Evolutionary conservation across 2,888 invertebrate genomes (phyloP).

Genomic region (Cantharis nigra): DNA sequence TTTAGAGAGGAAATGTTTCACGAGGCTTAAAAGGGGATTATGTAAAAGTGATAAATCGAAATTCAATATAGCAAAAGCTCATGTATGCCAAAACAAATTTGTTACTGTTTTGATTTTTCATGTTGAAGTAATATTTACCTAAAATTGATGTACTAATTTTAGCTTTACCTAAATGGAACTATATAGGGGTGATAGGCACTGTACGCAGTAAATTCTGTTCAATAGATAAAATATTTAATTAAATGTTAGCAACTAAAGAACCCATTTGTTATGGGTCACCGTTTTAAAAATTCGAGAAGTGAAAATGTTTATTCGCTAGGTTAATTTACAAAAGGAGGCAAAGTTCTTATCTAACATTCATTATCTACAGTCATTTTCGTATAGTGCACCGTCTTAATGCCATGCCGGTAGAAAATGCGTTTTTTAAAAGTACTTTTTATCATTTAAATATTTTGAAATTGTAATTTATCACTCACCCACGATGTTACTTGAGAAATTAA

Average conservation of each 20-base stretch:
- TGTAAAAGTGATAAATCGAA: not conserved
- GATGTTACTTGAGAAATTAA: not conserved
- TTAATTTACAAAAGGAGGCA: not conserved
- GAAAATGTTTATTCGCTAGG: not conserved
- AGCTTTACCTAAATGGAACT: not conserved
- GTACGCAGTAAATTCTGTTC: not conserved
- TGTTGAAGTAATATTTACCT: not conserved
- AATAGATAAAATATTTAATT: not conserved
- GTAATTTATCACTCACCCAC: not conserved
- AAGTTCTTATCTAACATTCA: not conserved
- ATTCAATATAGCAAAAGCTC: not conserved
- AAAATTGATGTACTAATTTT: not conserved
- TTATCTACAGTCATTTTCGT: not conserved
- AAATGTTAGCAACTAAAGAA: not conserved
- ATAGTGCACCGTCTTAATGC: not conserved
- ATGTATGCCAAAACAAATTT: not conserved
- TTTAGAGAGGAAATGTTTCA: not conserved
- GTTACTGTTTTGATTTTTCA: not conserved
- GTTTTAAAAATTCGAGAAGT: not conserved
- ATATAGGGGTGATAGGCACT: too few species aligned
- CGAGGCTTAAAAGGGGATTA: not conserved
- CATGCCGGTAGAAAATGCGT: not conserved
- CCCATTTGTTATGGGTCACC: not conserved
- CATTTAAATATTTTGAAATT: not conserved
- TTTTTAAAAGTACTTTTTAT: not conserved